phyloP scores from a whole-genome alignment of 2,113 vertebrate species.

The Centropristis striata region DNA sequence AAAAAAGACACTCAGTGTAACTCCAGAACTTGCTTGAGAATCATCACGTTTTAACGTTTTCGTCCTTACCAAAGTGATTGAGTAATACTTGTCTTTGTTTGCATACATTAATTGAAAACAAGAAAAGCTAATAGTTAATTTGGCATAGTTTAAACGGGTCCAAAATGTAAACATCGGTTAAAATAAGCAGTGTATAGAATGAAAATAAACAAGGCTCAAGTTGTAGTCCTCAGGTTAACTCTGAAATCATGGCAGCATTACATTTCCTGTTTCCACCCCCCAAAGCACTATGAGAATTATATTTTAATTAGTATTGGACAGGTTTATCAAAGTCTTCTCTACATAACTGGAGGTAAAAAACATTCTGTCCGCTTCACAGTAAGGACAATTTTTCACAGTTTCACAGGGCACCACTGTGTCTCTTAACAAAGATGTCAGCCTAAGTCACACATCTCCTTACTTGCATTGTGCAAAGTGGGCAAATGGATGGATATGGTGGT shows the following conservation, averaged over 20 bases:
- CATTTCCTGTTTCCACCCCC: background rate
- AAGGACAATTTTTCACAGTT: conserved; percentile 8
- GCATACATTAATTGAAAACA: background rate
- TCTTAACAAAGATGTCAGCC: background rate
- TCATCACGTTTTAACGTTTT: background rate
- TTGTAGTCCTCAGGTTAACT: background rate
- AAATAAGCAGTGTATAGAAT: background rate
- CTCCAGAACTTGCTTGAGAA: background rate
- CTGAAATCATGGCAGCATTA: background rate
- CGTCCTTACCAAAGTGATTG: background rate
- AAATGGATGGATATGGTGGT: conserved; percentile 22
- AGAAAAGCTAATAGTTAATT: background rate
- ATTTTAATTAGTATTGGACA: background rate
- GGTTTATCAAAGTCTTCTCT: background rate
- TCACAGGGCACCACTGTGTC: conserved; percentile 16
- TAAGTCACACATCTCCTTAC: conserved; percentile 18
- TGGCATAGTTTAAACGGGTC: background rate
- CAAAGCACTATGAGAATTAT: background rate
- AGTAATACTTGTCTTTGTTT: background rate
- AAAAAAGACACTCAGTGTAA: background rate
- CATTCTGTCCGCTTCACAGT: background rate
- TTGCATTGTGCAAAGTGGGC: conserved; percentile 13
- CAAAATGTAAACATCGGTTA: background rate
- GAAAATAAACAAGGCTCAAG: background rate
- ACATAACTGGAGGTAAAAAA: background rate